These are phyloP conservation scores for Takifugu flavidus DNA, from an alignment of 2,113 vertebrate genomes.

Conservation along the genomic window DNA sequence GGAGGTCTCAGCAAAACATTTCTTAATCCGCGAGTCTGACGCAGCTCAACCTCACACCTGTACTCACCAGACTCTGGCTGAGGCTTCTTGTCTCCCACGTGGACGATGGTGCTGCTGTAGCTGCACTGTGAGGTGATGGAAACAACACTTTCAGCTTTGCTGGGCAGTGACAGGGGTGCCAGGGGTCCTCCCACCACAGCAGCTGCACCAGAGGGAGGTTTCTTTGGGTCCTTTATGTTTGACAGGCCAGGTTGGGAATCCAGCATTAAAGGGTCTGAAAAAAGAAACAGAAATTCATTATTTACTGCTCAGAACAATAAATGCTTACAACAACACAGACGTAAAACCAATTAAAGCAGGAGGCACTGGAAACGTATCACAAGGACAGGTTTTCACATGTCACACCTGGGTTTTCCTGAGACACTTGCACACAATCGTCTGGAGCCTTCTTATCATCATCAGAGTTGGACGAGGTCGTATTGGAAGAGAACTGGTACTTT, in stretches of 20 bases:
- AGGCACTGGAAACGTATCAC: not conserved
- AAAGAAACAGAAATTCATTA: conserved; percentile 1
- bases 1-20: not conserved
- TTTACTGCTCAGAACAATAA: conserved; percentile 10
- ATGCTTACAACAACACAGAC: not conserved
- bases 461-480: conserved; percentile 73
- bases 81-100: conserved; percentile 93
- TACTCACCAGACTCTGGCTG: conserved; percentile 85
- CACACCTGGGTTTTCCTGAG: conserved; percentile 73
- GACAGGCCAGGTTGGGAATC: conserved; percentile 65
- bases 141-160: conserved; percentile 90
- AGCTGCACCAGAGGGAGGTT: conserved; percentile 63
- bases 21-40: not conserved
- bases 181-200: conserved; percentile 74
- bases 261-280: conserved; percentile 49
- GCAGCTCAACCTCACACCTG: not conserved
- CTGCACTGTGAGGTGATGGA: conserved; percentile 95
- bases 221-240: conserved; percentile 73
- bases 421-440: conserved; percentile 57
- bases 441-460: conserved; percentile 77
- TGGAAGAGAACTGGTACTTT: conserved; percentile 82
- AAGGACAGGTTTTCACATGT: not conserved
- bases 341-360: not conserved
- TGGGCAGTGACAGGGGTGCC: conserved; percentile 77
- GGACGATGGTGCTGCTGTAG: conserved; percentile 96